Evolutionary conservation across 92 coral and sea anemone genomes (phyloP), one percentile per base, ranked within the genome.

Genomic region (Diadumene lineata): DNA sequence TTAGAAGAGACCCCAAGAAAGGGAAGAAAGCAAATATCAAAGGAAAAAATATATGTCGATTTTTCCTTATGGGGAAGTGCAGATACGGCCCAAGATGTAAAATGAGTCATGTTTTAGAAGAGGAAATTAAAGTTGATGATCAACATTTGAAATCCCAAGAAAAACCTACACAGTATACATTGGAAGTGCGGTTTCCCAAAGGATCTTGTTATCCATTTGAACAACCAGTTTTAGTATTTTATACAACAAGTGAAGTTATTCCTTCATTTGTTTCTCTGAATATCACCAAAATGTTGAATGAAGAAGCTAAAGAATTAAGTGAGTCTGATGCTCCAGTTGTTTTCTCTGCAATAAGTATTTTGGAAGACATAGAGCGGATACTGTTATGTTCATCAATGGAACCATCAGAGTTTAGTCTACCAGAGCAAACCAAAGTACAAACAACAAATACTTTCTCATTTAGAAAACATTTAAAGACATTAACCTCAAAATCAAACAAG

Each of bases 121-220:
- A 31, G 2, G 77, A 58, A 31, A 68, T 50, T 50, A 38, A 25
- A 46, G 64, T 48, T 43, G 79, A 77, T 2, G 77, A 21, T 11
- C n/a, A 60, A 62, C 89, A 78, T 18, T 23, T 75, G 29, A 80
- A 60, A 30, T 44, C 18, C 31, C 29, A 46, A 9, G 51, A 69
- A 17, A 50, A 29, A 18, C 72, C 77, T 29, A 22, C 48, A 17
- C 56, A 61, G 25, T 91, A 88, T 74, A 63, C 73, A 16, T 87
- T 91, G 32, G 97, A 91, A 75, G 80, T 91, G 8, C 68, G 97
- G 60, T 88, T 91, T 34, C 77, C 88, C 33, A 76, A 88, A 48
- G 84, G 86, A 33, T 88, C 90, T 15, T 75, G 88, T 1, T 91
- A 91, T 69, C 97, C 97, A 17, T 81, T 77, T 88, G 97, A 91